A percentile compares a stretch with the other conserved stretches of the same genome.
These are phyloP conservation scores for Heliconius hermathena DNA, from an alignment of 1,140 invertebrate species.

Conservation along the genomic window DNA sequence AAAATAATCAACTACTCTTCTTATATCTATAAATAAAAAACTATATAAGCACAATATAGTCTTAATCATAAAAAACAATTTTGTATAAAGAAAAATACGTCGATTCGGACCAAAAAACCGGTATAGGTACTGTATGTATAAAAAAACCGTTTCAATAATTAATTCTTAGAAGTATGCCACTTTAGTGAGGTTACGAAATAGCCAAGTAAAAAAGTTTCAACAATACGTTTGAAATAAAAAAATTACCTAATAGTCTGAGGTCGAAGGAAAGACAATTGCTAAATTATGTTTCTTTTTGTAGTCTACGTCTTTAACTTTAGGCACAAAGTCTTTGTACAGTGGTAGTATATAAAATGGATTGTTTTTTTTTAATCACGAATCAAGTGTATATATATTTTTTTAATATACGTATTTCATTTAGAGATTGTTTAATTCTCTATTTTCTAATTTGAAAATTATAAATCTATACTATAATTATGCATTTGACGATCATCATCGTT, in stretches of 20 bases:
- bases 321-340: too few species aligned
- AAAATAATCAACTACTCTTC: background rate
- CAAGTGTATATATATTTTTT: too few species aligned
- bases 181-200: background rate
- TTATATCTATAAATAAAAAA: too few species aligned
- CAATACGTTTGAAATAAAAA: background rate
- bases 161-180: background rate
- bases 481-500: too few species aligned
- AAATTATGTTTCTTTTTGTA: background rate
- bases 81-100: background rate
- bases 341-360: too few species aligned
- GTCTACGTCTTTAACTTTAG: too few species aligned
- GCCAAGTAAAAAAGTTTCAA: background rate
- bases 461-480: too few species aligned
- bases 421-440: too few species aligned
- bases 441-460: too few species aligned
- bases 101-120: background rate
- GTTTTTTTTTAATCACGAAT: too few species aligned
- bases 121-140: background rate
- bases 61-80: background rate
- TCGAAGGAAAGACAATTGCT: conserved; percentile 5
- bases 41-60: background rate
- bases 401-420: too few species aligned
- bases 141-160: background rate
- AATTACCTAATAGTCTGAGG: background rate